Conservation (phyloP, 2,888 invertebrate genomes). For the Palloptera scutellata region DNA sequence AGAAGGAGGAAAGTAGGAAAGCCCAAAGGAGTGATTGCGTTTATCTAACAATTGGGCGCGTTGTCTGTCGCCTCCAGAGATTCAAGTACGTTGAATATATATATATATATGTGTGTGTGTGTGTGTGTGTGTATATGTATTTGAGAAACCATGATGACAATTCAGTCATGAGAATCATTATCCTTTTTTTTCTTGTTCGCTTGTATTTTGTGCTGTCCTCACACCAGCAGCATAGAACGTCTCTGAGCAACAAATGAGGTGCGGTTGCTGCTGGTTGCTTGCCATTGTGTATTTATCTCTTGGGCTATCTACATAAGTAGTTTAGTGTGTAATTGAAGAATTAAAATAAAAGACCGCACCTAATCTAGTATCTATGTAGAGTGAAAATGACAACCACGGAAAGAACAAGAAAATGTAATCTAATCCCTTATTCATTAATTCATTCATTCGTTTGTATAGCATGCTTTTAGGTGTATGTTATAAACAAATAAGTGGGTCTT, state of each 20-base stretch:
- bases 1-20: neutral
- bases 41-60: neutral
- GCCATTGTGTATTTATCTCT: conserved; percentile 1
- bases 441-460: too few species aligned
- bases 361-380: too few species aligned
- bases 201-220: neutral
- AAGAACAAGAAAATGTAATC: too few species aligned
- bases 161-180: neutral
- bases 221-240: neutral
- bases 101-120: neutral
- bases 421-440: too few species aligned
- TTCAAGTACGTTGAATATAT: neutral
- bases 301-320: neutral
- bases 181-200: neutral
- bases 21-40: neutral
- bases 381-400: too few species aligned
- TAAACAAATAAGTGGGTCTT: too few species aligned
- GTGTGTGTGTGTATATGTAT: neutral
- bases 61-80: neutral
- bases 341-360: too few species aligned
- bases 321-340: conserved; percentile 1
- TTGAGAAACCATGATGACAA: neutral
- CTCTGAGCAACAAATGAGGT: conserved; percentile 2
- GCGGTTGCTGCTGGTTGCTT: neutral
- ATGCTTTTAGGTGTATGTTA: too few species aligned